These are phyloP conservation scores for Lochmaea crataegi DNA, from an alignment of 2,888 invertebrate genomes.

Conservation along the genomic window DNA sequence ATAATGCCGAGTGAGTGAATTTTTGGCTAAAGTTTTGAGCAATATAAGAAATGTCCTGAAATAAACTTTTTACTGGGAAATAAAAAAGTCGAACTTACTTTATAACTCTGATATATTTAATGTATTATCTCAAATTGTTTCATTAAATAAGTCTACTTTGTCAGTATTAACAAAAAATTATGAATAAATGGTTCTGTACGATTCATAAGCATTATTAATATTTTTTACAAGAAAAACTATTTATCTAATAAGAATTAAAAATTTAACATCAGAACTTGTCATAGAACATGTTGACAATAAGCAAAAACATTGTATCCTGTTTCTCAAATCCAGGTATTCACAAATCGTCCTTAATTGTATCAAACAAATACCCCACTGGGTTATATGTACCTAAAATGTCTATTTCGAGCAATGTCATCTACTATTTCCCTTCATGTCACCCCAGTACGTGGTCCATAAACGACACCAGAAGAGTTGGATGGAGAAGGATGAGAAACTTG, in stretches of 20 bases:
- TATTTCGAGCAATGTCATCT: slow-evolving; percentile 7
- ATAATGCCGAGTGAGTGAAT: background rate
- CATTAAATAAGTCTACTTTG: too few species aligned
- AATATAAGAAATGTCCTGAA: background rate
- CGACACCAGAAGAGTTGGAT: slow-evolving; percentile 30
- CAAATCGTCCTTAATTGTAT: background rate
- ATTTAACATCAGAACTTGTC: too few species aligned
- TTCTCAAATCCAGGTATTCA: background rate
- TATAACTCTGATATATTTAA: background rate
- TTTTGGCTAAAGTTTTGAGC: background rate
- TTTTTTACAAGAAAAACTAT: too few species aligned
- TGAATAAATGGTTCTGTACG: too few species aligned
- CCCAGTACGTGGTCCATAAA: slow-evolving; percentile 33
- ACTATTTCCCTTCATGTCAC: slow-evolving; percentile 18
- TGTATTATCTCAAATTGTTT: too few species aligned
- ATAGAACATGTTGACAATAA: too few species aligned
- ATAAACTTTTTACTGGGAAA: background rate
- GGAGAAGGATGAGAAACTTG: slow-evolving; percentile 36
- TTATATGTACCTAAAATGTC: background rate
- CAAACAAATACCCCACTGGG: background rate
- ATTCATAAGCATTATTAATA: too few species aligned
- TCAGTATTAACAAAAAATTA: too few species aligned
- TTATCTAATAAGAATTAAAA: too few species aligned
- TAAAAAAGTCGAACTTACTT: background rate
- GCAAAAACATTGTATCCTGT: background rate